phyloP scores from a whole-genome alignment of 2,888 invertebrate species.

The Drosophila atripex region DNA sequence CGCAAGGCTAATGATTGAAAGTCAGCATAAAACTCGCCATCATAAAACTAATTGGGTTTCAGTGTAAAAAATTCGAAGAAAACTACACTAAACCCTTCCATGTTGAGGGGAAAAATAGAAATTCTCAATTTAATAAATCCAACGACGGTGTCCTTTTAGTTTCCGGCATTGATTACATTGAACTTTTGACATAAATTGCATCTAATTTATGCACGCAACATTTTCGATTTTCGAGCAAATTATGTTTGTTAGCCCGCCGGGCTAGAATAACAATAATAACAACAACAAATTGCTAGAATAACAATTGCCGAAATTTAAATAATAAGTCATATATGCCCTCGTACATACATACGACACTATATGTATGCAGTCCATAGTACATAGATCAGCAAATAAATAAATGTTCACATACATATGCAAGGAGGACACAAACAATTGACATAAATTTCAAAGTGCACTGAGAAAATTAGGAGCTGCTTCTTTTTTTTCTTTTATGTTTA shows the following conservation, averaged over 20 bases:
- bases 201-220: conserved; percentile 66
- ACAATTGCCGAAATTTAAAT: conserved; percentile 46
- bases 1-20: conserved; percentile 53
- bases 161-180: conserved; percentile 32
- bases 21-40: conserved; percentile 71
- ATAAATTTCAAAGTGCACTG: conserved; percentile 31
- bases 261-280: conserved; percentile 14
- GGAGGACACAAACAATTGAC: conserved; percentile 20
- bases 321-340: conserved; percentile 21
- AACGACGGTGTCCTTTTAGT: too few relatives aligned
- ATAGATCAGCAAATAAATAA: conserved; percentile 10
- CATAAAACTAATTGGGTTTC: conserved; percentile 72
- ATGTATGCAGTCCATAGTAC: background rate
- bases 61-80: conserved; percentile 53
- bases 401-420: background rate
- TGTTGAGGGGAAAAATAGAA: background rate
- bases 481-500: too few relatives aligned
- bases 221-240: conserved; percentile 33
- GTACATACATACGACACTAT: background rate
- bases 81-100: background rate
- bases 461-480: background rate
- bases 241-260: conserved; percentile 31
- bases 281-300: conserved; percentile 17
- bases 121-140: too few relatives aligned
- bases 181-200: conserved; percentile 52